Conservation (phyloP, 2,113 vertebrate genomes). For the Hippolais icterina region DNA sequence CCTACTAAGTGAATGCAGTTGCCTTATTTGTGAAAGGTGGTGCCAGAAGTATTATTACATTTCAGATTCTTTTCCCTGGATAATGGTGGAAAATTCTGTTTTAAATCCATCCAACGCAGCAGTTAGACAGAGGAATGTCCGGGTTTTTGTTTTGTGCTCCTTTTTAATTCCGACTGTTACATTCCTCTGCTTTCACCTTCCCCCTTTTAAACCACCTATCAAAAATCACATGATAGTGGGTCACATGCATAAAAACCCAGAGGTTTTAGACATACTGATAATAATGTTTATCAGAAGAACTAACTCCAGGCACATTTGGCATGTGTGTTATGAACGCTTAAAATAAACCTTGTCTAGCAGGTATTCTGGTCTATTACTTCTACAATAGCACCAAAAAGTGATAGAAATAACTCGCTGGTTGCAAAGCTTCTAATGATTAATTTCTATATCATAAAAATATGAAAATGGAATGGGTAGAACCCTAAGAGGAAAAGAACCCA, state of each 20-base stretch:
- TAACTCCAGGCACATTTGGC: neutral
- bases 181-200: slow-evolving; percentile 22
- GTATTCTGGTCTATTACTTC: neutral
- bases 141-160: neutral
- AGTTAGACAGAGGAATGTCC: slow-evolving; percentile 27
- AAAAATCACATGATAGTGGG: neutral
- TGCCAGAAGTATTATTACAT: slow-evolving; percentile 77
- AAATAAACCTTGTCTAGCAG: neutral
- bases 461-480: neutral
- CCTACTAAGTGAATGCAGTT: slow-evolving; percentile 64
- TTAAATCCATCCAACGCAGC: slow-evolving; percentile 55
- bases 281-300: neutral
- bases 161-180: neutral
- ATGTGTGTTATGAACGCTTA: neutral
- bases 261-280: neutral
- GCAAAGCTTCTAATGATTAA: neutral
- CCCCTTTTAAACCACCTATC: neutral
- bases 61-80: slow-evolving; percentile 65
- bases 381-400: neutral
- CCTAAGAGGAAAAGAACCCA: too few relatives aligned
- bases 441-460: neutral
- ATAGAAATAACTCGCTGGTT: neutral
- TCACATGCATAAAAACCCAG: neutral
- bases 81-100: slow-evolving; percentile 65
- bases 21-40: slow-evolving; percentile 61